phyloP scores from a whole-genome alignment of 2,888 invertebrate genomes.

The Deilephila elpenor region DNA sequence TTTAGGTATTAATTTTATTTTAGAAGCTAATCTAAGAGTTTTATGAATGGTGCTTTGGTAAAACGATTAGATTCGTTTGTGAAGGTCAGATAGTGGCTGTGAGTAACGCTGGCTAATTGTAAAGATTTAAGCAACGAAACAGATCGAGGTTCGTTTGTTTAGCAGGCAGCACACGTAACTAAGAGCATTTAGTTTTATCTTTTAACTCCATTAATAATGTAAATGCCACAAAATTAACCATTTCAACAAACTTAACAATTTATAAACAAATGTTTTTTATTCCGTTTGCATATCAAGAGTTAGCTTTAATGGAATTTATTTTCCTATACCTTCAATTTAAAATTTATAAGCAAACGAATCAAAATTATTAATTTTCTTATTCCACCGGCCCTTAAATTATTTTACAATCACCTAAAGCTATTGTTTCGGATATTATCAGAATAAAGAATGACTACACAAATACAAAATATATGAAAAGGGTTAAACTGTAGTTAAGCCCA shows the following conservation, averaged over 20 bases:
- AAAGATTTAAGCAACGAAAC: slow-evolving; percentile 30
- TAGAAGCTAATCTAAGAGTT: neutral
- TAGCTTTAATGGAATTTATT: too few species aligned
- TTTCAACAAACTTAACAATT: too few species aligned
- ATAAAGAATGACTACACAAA: neutral
- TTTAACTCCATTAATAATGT: neutral
- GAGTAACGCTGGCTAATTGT: slow-evolving; percentile 16
- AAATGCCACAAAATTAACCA: too few species aligned
- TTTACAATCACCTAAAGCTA: too few species aligned
- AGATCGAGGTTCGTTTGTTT: slow-evolving; percentile 35
- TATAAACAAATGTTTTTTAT: too few species aligned
- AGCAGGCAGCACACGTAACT: neutral
- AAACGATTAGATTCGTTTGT: slow-evolving; percentile 10
- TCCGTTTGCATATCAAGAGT: too few species aligned
- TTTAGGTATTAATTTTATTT: neutral
- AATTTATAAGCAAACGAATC: too few species aligned
- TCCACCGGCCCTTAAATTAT: too few species aligned
- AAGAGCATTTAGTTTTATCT: neutral
- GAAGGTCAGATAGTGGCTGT: slow-evolving; percentile 18
- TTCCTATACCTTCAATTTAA: too few species aligned
- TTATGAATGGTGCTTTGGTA: slow-evolving; percentile 5
- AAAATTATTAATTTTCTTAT: too few species aligned
- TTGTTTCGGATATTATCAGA: neutral
- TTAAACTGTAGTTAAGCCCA: slow-evolving; percentile 65
- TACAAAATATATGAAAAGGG: slow-evolving; percentile 32